Percentiles rank a stretch among this genome's conserved stretches.
phyloP scores from a whole-genome alignment of 1,140 invertebrate genomes.

The Papilio polyxenes region DNA sequence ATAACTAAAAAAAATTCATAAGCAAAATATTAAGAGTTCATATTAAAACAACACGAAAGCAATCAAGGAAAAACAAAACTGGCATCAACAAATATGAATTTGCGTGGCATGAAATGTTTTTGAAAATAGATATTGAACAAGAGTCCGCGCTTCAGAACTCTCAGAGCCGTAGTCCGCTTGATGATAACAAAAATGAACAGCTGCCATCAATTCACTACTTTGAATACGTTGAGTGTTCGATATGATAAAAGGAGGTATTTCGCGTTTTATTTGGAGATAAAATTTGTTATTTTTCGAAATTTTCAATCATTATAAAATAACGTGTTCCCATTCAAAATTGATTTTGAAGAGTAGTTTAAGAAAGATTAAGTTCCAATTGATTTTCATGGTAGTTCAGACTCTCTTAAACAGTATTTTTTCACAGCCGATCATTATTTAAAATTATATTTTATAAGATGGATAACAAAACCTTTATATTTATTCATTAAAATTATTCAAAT shows the following conservation, averaged over 20 bases:
- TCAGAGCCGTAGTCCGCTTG: neutral
- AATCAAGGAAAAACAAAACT: slow-evolving; percentile 16
- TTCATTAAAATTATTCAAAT: no score
- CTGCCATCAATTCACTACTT: slow-evolving; percentile 21
- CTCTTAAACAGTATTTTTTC: neutral
- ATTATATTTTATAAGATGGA: no score
- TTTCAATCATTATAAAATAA: no score
- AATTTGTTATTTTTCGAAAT: neutral
- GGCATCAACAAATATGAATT: slow-evolving; percentile 18
- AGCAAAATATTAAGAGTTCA: neutral
- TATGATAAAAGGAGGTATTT: neutral
- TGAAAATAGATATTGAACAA: slow-evolving; percentile 24
- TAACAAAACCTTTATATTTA: no score
- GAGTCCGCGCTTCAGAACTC: neutral
- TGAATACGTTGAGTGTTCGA: slow-evolving; percentile 16
- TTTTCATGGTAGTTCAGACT: no score
- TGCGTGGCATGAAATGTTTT: slow-evolving; percentile 17
- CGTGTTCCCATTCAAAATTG: no score
- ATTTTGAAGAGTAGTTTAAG: no score
- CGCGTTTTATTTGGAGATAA: neutral
- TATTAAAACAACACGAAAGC: slow-evolving; percentile 1
- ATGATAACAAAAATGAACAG: slow-evolving; percentile 26
- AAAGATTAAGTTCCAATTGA: no score
- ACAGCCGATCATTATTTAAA: no score
- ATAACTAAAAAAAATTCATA: neutral